Evolutionary conservation across 37 sponge, comb jelly and placozoan genomes (phyloP), one percentile per base, ranked within the genome.

Genomic region (Agelas oroides): DNA sequence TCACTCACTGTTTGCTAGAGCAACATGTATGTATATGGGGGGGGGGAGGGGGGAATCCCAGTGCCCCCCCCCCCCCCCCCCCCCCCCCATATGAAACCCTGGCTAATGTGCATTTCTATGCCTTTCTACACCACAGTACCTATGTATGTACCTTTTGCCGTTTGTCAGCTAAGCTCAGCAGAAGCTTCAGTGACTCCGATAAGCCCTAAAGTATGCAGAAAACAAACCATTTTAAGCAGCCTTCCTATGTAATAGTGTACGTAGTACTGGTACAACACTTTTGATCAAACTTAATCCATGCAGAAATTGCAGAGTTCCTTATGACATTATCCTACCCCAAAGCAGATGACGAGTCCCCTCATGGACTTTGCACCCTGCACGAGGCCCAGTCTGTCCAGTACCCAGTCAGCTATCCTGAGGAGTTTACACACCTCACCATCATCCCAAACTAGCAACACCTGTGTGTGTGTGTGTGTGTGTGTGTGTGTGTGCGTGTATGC

Each of bases 341-440:
- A 96, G 57, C 97, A 96, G 70, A 96, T 75, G 23, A 94, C 86
- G 14, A 96, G 65, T 12, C 94, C 84, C 40, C 91, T 69, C 97
- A 93, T 94, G 19, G 97, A 96, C 75, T 89, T 71, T 1, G 87
- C 76, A 0, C 83, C 94, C 40, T 91, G 83, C 37, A 96, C 94
- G 6, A 91, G 58, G 0, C 61, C 76, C 23, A 96, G 72, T 13
- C 86, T 58, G 39, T 96, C 97, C 65, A 94, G 69, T 13, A 65
- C 59, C 77, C 75, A 74, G n/a, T 91, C 73, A 20, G 86, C 92
- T 60, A 87, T 65, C 1, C 65, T 21, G 31, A 91, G 58, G 32
- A 96, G 88, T 70, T 85, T 87, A 11, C 78, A 21, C n/a, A 91
- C 87, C 59, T 93, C 94, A 18, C 76, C 79, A 23, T 81, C 78